Evolutionary conservation across 2,888 invertebrate genomes (phyloP), one percentile per base, ranked within the genome.

Genomic region (Synanthedon formicaeformis): DNA sequence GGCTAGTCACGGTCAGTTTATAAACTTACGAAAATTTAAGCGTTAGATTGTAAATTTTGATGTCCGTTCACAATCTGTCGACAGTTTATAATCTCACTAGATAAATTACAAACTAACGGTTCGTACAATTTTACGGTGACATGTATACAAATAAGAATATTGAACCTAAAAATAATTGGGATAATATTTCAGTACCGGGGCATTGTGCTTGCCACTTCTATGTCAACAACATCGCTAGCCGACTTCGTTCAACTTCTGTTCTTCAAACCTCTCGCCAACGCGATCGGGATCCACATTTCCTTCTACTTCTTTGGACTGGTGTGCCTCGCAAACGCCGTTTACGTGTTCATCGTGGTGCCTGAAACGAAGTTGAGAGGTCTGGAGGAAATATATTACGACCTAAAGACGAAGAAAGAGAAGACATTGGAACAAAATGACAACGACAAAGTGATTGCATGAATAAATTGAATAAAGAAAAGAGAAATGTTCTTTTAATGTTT

Each of bases 161-260:
- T 34, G 34, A 2, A 34, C 5, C 5, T 23, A 23, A 34, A n/a
- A 34, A 34, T 34, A 34, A 34, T 34, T 34, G 34, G 10, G 34
- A 8, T 2, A 2, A n/a, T 53, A 23, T 78, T 75, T n/a, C 73
- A 86, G 85, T 82, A 79, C 52, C 81, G 85, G 2, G 78, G 79
- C 1, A 76, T 78, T 5, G 78, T 85, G 0, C 71, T 82, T 68
- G 84, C 76, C 0, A 60, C 62, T 0, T 68, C 78, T 0, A 81
- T 81, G 81, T 65, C 78, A 0, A n/a, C 61, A 0, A 73, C 80
- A 0, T 68, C 80, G 0, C n/a, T 69, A 0, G 56, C 68, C 0
- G 77, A 64, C 51, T 81, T 81, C 60, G 16, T 80, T 0, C 81
- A 83, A 61, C 68, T 78, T 56, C 56, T 80, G 13, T 78, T 83